These are phyloP conservation scores for Acrossocheilus fasciatus DNA, from an alignment of 2,797 vertebrate genomes.

Conservation along the genomic window DNA sequence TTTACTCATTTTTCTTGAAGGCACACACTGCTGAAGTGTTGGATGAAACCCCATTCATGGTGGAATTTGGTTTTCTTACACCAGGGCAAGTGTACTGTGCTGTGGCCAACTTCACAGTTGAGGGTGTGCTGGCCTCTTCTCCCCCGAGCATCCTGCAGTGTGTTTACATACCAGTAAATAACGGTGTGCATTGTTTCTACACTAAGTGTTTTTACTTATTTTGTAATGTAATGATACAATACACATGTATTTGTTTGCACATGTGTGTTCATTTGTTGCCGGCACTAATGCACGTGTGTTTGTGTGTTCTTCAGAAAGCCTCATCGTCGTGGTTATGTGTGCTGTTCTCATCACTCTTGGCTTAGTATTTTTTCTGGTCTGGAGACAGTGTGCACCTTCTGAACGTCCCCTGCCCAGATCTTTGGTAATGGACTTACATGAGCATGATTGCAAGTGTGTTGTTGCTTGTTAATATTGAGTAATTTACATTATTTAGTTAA, in stretches of 20 bases:
- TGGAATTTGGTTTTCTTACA: conserved; percentile 66
- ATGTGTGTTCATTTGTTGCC: background rate
- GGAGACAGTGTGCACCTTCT: conserved; percentile 12
- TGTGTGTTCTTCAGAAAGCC: conserved; percentile 57
- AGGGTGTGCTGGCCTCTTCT: conserved; percentile 44
- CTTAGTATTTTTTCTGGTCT: conserved; percentile 55
- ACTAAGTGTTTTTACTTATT: background rate
- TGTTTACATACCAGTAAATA: conserved; percentile 56
- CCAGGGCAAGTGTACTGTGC: conserved; percentile 73
- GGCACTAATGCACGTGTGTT: background rate
- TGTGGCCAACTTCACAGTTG: conserved; percentile 70
- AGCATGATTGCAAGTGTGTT: background rate
- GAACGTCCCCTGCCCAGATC: conserved; percentile 64
- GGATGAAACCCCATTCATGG: background rate
- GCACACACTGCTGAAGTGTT: conserved; percentile 56
- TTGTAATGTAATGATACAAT: background rate
- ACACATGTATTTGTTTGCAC: background rate
- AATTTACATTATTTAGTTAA: background rate
- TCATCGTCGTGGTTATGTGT: conserved; percentile 58
- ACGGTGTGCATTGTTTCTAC: background rate
- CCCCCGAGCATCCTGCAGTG: conserved; percentile 67
- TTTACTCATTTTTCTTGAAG: conserved; percentile 57
- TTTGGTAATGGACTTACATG: conserved; percentile 56
- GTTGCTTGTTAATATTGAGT: background rate
- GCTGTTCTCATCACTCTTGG: conserved; percentile 61